Conservation (phyloP, 2,888 invertebrate genomes). For the Cataglyphis cursor region DNA sequence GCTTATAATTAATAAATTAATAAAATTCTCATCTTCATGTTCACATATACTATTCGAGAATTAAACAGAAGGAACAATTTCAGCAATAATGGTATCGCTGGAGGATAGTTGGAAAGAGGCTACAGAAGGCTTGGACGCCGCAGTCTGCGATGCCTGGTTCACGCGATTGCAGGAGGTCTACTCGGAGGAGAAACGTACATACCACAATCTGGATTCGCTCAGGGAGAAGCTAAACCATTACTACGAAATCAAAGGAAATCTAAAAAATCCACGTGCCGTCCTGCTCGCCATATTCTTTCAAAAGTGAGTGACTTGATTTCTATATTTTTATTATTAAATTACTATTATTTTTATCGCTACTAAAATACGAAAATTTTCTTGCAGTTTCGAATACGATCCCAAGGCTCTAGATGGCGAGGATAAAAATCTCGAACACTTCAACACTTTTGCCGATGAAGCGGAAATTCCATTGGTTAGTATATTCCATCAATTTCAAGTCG, state of each 20-base stretch:
- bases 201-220: slow-evolving; percentile 87
- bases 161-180: slow-evolving; percentile 84
- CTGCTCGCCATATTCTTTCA: slow-evolving; percentile 88
- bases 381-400: slow-evolving; percentile 89
- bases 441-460: slow-evolving; percentile 87
- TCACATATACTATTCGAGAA: not conserved
- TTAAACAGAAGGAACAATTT: not conserved
- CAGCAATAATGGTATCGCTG: slow-evolving; percentile 80
- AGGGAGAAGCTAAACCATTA: slow-evolving; percentile 87
- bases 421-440: slow-evolving; percentile 88
- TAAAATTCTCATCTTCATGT: not conserved
- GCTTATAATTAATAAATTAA: not conserved
- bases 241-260: slow-evolving; percentile 85
- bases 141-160: slow-evolving; percentile 85
- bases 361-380: slow-evolving; percentile 66
- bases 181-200: slow-evolving; percentile 86
- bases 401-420: slow-evolving; percentile 88
- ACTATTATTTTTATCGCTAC: not conserved
- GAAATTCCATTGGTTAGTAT: slow-evolving; percentile 86
- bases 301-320: slow-evolving; percentile 86
- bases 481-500: not conserved
- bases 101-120: slow-evolving; percentile 86
- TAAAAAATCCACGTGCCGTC: slow-evolving; percentile 87
- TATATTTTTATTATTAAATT: slow-evolving; percentile 10
- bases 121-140: slow-evolving; percentile 81